phyloP scores from a whole-genome alignment of 2,113 vertebrate species.

The Chloropsis hardwickii region DNA sequence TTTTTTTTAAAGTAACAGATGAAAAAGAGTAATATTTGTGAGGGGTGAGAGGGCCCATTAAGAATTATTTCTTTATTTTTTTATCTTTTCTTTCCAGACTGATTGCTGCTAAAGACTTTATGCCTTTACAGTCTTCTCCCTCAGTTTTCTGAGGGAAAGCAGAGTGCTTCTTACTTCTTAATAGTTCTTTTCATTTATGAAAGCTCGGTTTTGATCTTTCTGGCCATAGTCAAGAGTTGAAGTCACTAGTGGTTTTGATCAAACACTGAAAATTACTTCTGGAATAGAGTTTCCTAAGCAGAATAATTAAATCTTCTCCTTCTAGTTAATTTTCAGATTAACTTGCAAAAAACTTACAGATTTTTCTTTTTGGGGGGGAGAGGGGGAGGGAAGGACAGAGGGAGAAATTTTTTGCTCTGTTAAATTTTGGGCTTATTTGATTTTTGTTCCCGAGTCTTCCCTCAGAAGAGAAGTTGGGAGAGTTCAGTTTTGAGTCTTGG shows the following conservation, averaged over 20 bases:
- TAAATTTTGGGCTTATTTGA: neutral
- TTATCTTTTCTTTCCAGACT: neutral
- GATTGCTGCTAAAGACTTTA: neutral
- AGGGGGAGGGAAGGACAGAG: neutral
- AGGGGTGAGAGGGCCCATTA: neutral
- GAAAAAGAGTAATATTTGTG: neutral
- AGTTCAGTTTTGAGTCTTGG: neutral
- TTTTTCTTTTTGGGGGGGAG: fast-evolving
- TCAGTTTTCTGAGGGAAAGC: neutral
- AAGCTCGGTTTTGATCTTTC: neutral
- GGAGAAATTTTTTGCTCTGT: neutral
- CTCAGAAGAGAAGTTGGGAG: neutral
- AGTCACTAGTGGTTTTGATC: neutral
- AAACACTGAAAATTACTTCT: neutral
- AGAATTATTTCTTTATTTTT: neutral
- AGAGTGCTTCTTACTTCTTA: neutral
- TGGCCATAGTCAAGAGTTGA: neutral
- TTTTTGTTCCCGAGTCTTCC: neutral
- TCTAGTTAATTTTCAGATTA: neutral
- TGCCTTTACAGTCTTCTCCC: neutral
- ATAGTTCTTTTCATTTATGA: neutral
- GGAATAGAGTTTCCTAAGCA: neutral
- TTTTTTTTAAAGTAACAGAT: neutral
- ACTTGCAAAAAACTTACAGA: neutral
- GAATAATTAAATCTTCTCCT: neutral